Conservation (phyloP, 2,797 vertebrate species). For the Myiothlypis coronata region DNA sequence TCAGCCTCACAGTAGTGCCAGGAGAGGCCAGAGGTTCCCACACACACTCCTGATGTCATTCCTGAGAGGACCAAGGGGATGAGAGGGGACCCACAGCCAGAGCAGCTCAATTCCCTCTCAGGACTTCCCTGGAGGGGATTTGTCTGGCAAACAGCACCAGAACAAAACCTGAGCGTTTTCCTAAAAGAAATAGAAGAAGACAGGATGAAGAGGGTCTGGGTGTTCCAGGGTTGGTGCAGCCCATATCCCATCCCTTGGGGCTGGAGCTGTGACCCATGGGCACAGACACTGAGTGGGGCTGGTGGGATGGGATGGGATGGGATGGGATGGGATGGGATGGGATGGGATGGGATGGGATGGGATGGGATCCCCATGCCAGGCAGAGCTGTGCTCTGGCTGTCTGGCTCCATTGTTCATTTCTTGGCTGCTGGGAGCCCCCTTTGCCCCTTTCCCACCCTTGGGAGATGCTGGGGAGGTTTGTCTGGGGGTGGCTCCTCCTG, state of each 20-base stretch:
- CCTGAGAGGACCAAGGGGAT: neutral
- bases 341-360: neutral
- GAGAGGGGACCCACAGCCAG: neutral
- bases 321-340: neutral
- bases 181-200: neutral
- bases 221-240: neutral
- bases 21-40: neutral
- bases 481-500: neutral
- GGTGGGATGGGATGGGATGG: neutral
- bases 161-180: neutral
- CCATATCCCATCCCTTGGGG: accelerated
- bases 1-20: neutral
- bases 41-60: neutral
- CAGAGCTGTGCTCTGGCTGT: neutral
- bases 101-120: neutral
- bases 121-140: neutral
- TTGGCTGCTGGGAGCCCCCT: neutral
- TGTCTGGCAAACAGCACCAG: neutral
- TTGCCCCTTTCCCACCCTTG: neutral
- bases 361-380: accelerated
- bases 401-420: neutral
- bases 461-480: accelerated
- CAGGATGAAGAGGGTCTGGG: neutral
- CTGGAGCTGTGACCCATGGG: neutral
- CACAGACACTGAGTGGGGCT: neutral